These are phyloP conservation scores for Corythornis madagascariensis DNA, from an alignment of 2,113 vertebrate genomes.

Conservation along the genomic window DNA sequence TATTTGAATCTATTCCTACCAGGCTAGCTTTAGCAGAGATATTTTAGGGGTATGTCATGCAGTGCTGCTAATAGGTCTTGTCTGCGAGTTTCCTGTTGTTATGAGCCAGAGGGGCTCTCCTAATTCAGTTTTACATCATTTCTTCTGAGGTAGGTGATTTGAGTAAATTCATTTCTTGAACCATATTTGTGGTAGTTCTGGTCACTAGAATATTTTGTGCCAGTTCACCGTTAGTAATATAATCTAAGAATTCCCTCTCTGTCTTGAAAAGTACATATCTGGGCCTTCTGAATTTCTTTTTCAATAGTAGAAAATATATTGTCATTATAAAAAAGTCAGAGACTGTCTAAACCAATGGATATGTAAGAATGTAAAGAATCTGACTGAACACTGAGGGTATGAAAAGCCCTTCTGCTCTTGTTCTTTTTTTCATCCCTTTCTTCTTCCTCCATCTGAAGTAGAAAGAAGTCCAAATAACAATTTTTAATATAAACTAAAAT, in stretches of 20 bases:
- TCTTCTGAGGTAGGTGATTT: background rate
- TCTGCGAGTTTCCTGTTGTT: conserved; percentile 4
- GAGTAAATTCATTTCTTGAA: background rate
- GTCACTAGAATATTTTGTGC: background rate
- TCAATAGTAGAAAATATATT: background rate
- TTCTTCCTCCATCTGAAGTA: background rate
- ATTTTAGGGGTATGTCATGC: background rate
- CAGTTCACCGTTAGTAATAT: background rate
- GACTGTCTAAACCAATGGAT: background rate
- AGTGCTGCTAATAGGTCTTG: background rate
- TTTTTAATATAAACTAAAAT: background rate
- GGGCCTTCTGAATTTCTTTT: background rate
- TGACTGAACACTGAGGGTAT: background rate
- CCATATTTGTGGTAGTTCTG: background rate
- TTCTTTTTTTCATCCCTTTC: background rate
- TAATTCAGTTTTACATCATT: background rate
- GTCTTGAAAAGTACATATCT: background rate
- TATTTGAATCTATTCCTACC: background rate
- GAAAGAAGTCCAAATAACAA: background rate
- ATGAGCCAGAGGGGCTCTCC: background rate
- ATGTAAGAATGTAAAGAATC: background rate
- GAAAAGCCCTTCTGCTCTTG: background rate
- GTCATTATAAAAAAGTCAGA: background rate
- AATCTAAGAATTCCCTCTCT: background rate
- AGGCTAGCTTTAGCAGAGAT: background rate